A percentile compares a stretch with the other conserved stretches of the same genome.
These are phyloP conservation scores for Apocrypta bakeri DNA, from an alignment of 1,140 invertebrate species.

Conservation along the genomic window DNA sequence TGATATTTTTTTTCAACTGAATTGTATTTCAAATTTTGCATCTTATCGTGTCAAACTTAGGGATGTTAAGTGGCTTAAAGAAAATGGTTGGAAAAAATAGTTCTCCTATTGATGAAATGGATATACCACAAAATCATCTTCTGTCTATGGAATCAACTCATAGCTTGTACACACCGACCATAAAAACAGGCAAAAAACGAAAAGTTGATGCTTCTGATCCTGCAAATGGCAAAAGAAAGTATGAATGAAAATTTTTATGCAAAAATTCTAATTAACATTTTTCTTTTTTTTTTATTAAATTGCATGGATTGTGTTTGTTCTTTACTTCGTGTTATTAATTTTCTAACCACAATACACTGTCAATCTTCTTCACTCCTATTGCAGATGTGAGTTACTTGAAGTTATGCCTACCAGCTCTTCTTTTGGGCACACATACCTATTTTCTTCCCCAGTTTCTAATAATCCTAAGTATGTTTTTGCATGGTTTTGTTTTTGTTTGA, in stretches of 20 bases:
- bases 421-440: slow-evolving; percentile 49
- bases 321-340: slow-evolving; percentile 13
- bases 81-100: slow-evolving; percentile 81
- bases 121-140: slow-evolving; percentile 61
- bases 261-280: slow-evolving; percentile 39
- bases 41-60: slow-evolving; percentile 69
- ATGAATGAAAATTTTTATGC: slow-evolving; percentile 55
- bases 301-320: background rate
- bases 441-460: slow-evolving; percentile 59
- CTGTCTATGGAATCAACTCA: slow-evolving; percentile 46
- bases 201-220: slow-evolving; percentile 71
- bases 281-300: slow-evolving; percentile 11
- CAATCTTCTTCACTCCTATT: slow-evolving; percentile 45
- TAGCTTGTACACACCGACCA: slow-evolving; percentile 68
- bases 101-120: slow-evolving; percentile 69
- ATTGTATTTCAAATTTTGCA: slow-evolving; percentile 17
- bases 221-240: slow-evolving; percentile 77
- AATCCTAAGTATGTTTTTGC: slow-evolving; percentile 61
- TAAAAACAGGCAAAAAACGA: slow-evolving; percentile 79
- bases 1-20: no score
- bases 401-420: slow-evolving; percentile 56
- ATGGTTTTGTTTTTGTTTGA: slow-evolving; percentile 43
- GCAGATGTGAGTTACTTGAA: slow-evolving; percentile 61
- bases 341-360: background rate
- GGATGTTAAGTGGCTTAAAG: slow-evolving; percentile 84